Evolutionary conservation across 1,140 invertebrate species (phyloP).

Genomic region (Mizuhopecten yessoensis): DNA sequence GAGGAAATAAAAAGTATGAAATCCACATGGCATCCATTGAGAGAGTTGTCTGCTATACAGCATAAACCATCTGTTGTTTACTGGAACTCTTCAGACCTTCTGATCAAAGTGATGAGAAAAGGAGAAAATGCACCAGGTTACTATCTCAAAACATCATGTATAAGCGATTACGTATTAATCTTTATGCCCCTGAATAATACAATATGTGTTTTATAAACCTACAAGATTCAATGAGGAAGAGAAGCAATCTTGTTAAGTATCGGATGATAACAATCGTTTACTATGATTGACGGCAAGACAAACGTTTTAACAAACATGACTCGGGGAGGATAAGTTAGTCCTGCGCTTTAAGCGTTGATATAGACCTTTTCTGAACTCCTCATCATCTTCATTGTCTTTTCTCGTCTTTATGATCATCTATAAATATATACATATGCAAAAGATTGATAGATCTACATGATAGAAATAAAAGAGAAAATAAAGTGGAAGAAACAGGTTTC

Average conservation of each 20-base stretch:
- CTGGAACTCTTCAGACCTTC: not conserved
- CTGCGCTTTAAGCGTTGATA: not conserved
- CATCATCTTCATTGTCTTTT: not conserved
- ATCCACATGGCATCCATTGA: not conserved
- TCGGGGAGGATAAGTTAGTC: not conserved
- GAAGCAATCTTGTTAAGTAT: not conserved
- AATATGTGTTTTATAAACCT: not conserved
- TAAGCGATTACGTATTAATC: slow-evolving; percentile 7
- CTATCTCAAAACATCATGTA: not conserved
- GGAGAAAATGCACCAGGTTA: not conserved
- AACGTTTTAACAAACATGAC: not conserved
- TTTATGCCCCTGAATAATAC: not conserved
- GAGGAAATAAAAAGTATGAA: not conserved
- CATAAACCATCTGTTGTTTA: not conserved
- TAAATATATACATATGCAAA: no score
- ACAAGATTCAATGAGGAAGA: not conserved
- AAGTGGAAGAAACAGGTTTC: no score
- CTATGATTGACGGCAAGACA: not conserved
- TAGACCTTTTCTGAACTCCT: not conserved
- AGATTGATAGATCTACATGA: no score
- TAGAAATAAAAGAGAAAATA: no score
- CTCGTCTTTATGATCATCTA: not conserved
- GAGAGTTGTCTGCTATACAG: not conserved
- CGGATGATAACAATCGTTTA: not conserved
- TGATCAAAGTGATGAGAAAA: not conserved